These are phyloP conservation scores for Drosophila prosaltans DNA, from an alignment of 1,140 invertebrate species.

Conservation along the genomic window DNA sequence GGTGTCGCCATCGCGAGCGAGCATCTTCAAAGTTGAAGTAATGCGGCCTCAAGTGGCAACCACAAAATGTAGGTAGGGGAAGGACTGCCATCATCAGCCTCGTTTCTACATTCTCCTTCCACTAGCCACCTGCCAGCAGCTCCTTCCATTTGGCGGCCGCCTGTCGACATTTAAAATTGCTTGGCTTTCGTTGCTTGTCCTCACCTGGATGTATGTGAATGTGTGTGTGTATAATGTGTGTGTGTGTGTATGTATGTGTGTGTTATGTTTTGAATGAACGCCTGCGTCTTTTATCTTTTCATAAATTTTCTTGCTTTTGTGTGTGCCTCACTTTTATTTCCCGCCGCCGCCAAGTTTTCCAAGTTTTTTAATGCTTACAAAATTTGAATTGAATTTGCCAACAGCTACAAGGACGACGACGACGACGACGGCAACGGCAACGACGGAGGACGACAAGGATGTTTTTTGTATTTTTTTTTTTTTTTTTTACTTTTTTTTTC, in stretches of 20 bases:
- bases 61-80: conserved; percentile 33
- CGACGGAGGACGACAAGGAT: conserved; percentile 17
- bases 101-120: conserved; percentile 7
- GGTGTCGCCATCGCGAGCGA: conserved; percentile 71
- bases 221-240: conserved; percentile 27
- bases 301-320: conserved; percentile 76
- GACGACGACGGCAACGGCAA: neutral
- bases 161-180: conserved; percentile 78
- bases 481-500: no score
- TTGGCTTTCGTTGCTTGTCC: conserved; percentile 65
- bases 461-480: neutral
- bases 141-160: conserved; percentile 29
- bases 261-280: conserved; percentile 80
- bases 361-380: conserved; percentile 81
- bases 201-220: conserved; percentile 57
- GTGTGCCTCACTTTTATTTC: conserved; percentile 71
- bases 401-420: conserved; percentile 41
- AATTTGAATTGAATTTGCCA: conserved; percentile 80
- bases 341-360: conserved; percentile 58
- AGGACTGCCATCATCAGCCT: neutral
- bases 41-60: conserved; percentile 77
- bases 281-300: conserved; percentile 80
- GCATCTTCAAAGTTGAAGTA: conserved; percentile 80
- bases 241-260: conserved; percentile 35
- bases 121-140: neutral